These are phyloP conservation scores for Schizothorax lantsangensis DNA, from an alignment of 2,797 vertebrate species.

Conservation along the genomic window DNA sequence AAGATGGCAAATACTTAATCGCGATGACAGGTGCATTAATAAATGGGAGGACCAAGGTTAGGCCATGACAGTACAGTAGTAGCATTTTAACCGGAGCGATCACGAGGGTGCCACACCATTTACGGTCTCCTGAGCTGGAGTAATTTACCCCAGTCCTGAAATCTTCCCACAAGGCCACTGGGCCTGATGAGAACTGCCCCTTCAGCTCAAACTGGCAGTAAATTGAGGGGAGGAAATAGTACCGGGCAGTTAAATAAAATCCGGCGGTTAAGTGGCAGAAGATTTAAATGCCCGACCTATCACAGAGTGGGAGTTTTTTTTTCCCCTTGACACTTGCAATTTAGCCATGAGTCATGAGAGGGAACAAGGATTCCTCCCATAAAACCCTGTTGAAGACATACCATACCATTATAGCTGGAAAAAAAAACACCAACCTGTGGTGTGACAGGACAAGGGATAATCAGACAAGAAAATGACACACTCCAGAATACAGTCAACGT, in stretches of 20 bases:
- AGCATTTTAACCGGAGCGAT: constrained; percentile 18
- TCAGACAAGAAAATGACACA: constrained; percentile 41
- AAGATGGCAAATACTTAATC: constrained; percentile 43
- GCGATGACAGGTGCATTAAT: constrained; percentile 42
- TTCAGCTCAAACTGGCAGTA: constrained; percentile 43
- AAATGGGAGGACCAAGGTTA: constrained; percentile 55
- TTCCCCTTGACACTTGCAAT: constrained; percentile 12
- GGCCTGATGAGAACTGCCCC: constrained; percentile 51
- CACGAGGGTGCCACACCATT: constrained; percentile 16
- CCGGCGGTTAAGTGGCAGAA: constrained; percentile 33
- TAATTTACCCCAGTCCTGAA: constrained; percentile 50
- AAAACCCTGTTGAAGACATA: constrained; percentile 24
- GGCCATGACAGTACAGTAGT: constrained; percentile 17
- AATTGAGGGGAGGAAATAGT: constrained; percentile 44
- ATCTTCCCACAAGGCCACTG: constrained; percentile 53
- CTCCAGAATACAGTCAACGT: constrained; percentile 13
- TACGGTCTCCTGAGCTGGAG: constrained; percentile 36
- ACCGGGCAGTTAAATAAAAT: constrained; percentile 27
- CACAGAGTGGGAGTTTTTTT: constrained; percentile 20
- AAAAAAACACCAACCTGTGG: constrained; percentile 17
- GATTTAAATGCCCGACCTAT: constrained; percentile 39
- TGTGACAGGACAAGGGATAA: constrained; percentile 19
- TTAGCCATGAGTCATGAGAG: constrained; percentile 23
- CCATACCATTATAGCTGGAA: constrained; percentile 21
- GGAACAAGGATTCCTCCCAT: constrained; percentile 22